Evolutionary conservation across 2,113 vertebrate genomes (phyloP), one percentile per base, ranked within the genome.

Genomic region (Thunnus maccoyii): DNA sequence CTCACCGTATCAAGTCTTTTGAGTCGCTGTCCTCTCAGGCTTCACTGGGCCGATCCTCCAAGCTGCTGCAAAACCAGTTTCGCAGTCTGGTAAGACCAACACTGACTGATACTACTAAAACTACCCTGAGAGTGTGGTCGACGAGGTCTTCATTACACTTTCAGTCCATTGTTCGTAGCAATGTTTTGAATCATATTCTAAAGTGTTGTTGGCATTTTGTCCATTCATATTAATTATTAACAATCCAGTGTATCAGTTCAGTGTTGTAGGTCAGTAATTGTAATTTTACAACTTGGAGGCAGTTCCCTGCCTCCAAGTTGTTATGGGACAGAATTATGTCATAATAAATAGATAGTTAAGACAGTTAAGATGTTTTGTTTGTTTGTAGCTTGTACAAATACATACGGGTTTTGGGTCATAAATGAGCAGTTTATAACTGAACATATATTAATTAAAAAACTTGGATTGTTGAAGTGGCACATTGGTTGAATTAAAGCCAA

Each of bases 51-150:
- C 96, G 97, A 85, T 96, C 97, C 88, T 98, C 98, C 89, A 98
- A 97, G 94, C 94, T 97, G 88, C 94, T 98, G 90, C 97, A 98
- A 93, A 97, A 96, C 92, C 98, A 99, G 91, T 99, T 98, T 92
- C 96, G 98, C 88, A 99, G 98, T 94, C 94, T 99, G 97, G 98
- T 99, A 93, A 97, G 97, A 90, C 50, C 58, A 54, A 27, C 55
- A 5, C 32, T 57, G 54, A 3, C 11, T 6, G n/a, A 8, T 20
- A 11, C 17, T 20, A 55, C 20, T 32, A 41, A 41, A 7, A 41
- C 36, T 41, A 41, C 36, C 36, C 36, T 41, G 36, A 41, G 36
- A 41, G 36, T 41, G 36, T 41, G 27, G 1, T 41, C 9, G 8
- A 41, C 7, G 36, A 41, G 36, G 9, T 41, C 7, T 9, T 41